Evolutionary conservation across 2,797 vertebrate species (phyloP), one percentile per base, ranked within the genome.

Genomic region (Lacerta viridis): DNA sequence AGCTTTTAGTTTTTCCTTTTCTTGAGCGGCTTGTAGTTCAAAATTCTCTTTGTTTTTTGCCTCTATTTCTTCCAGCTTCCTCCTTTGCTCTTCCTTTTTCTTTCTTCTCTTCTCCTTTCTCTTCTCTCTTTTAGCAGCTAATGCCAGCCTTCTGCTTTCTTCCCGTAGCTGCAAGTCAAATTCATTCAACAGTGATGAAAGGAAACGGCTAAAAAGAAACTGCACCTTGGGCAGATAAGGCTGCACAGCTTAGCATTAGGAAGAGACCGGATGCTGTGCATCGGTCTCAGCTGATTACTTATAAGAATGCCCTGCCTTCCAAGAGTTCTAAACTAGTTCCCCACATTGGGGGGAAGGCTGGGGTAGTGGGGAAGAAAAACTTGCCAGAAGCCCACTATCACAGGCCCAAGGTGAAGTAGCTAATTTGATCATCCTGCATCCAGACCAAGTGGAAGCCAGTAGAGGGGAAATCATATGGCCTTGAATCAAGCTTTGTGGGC

Each of bases 41-140:
- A 97, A 98, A 87, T 97, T 97, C 90, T 98, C 97, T 93, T 98
- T 98, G 92, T 97, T 98, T 96, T 98, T 98, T 71, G 97, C 97
- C 94, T 97, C 97, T 88, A 97, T 97, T 96, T 98, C 97, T 94
- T 98, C 97, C 85, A 97, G 93, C 90, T 98, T 98, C 93, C 97
- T 95, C 89, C 97, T 97, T 75, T 98, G 97, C 74, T 98, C 97
- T 93, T 98, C 97, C 80, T 98, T 98, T 93, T 98, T 98, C 95
- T 98, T 98, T 85, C 97, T 96, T 88, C 97, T 95, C 86, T 98
- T 98, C 71, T 98, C 97, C 90, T 98, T 98, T 80, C 97, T 97
- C 85, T 98, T 98, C 93, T 98, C 97, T 94, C 97, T 97, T 94
- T 98, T 98, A 86, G 97, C 97, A 96, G 97, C 97, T 94, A 98